Evolutionary conservation across 2,888 invertebrate genomes (phyloP).

Genomic region (Ferdinandea cuprea): DNA sequence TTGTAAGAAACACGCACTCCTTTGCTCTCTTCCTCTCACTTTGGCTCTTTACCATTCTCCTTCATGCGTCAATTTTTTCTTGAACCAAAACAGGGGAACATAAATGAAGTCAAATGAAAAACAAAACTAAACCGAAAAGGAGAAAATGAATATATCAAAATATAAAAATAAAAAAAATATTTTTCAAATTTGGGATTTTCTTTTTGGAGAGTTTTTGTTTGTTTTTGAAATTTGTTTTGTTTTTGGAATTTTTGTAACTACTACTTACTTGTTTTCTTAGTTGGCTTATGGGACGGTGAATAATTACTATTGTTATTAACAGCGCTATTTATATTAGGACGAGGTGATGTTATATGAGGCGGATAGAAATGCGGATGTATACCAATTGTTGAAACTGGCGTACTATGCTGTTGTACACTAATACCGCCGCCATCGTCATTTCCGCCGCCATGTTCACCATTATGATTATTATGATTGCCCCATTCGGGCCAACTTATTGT

Average conservation of each 20-base stretch:
- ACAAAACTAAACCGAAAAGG: background rate
- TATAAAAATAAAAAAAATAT: constrained; percentile 2
- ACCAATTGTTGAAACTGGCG: constrained; percentile 75
- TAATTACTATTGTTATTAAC: constrained; percentile 79
- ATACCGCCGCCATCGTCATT: constrained; percentile 78
- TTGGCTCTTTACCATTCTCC: constrained; percentile 35
- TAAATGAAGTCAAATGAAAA: constrained; percentile 18
- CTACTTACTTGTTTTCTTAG: constrained; percentile 86
- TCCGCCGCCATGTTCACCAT: constrained; percentile 66
- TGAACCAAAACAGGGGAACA: constrained; percentile 34
- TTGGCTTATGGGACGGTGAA: constrained; percentile 84
- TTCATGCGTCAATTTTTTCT: constrained; percentile 60
- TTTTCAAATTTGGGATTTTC: constrained; percentile 11
- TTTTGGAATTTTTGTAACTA: constrained; percentile 75
- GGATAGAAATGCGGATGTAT: constrained; percentile 77
- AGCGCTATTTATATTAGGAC: constrained; percentile 78
- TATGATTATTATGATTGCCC: constrained; percentile 68
- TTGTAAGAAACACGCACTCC: background rate
- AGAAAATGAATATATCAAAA: constrained; percentile 7
- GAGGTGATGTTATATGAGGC: constrained; percentile 78
- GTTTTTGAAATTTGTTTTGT: constrained; percentile 66
- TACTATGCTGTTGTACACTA: constrained; percentile 78
- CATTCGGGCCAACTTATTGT: constrained; percentile 79
- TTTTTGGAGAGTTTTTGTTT: constrained; percentile 42
- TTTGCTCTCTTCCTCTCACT: background rate